A percentile compares a stretch with the other conserved stretches of the same genome.
phyloP scores from a whole-genome alignment of 2,797 vertebrate genomes.

The Hozukius guyotensis region DNA sequence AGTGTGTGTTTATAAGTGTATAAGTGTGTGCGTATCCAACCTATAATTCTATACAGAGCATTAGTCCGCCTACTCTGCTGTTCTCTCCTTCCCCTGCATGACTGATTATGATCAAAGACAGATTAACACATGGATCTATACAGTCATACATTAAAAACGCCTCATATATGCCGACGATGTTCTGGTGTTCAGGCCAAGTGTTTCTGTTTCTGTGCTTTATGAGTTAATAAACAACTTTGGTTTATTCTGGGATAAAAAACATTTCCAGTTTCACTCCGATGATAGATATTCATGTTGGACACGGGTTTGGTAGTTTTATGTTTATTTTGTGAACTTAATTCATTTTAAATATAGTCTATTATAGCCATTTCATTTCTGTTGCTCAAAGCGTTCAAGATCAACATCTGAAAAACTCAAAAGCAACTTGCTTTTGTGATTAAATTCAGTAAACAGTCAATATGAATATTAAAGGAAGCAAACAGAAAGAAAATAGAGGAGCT shows the following conservation, averaged over 20 bases:
- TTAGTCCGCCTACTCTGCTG: slow-evolving; percentile 61
- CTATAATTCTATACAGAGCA: slow-evolving; percentile 60
- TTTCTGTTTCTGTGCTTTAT: slow-evolving; percentile 25
- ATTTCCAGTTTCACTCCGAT: background rate
- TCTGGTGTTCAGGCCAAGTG: slow-evolving; percentile 12
- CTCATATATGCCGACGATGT: slow-evolving; percentile 15
- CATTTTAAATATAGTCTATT: too few relatives aligned
- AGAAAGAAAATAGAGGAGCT: too few relatives aligned
- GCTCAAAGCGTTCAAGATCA: too few relatives aligned
- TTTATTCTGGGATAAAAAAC: slow-evolving; percentile 11
- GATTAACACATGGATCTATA: slow-evolving; percentile 48
- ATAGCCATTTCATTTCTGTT: too few relatives aligned
- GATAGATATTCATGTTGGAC: background rate
- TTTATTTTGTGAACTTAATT: too few relatives aligned
- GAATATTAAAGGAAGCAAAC: too few relatives aligned
- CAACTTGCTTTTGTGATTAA: too few relatives aligned
- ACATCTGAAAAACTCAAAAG: background rate
- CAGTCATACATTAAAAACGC: slow-evolving; percentile 21
- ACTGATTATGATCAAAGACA: slow-evolving; percentile 66
- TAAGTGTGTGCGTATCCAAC: slow-evolving; percentile 28
- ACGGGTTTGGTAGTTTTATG: background rate
- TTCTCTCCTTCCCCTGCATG: slow-evolving; percentile 46
- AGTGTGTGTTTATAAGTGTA: background rate
- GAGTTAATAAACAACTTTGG: slow-evolving; percentile 15
- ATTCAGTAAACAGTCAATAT: too few relatives aligned